Conservation (phyloP, 2,888 invertebrate species). For the Andrena bicolor region DNA sequence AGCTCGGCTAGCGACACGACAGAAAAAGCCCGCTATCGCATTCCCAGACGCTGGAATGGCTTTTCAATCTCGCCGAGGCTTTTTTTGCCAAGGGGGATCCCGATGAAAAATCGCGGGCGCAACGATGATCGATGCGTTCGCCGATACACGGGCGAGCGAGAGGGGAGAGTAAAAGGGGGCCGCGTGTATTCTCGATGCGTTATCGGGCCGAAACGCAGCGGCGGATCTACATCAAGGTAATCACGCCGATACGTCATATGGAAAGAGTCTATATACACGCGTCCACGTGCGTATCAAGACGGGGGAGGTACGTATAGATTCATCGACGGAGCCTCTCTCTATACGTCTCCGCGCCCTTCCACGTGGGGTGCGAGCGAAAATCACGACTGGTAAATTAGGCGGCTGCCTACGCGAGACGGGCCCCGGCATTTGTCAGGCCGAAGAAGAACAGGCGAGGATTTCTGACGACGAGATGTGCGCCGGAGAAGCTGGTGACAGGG, state of each 20-base stretch:
- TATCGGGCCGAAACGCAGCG: conserved; percentile 63
- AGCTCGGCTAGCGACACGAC: neutral
- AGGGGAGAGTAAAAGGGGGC: conserved; percentile 51
- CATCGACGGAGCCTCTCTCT: conserved; percentile 55
- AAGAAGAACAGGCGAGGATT: conserved; percentile 28
- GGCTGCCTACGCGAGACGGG: conserved; percentile 68
- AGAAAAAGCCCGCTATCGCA: conserved; percentile 60
- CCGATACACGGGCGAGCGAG: conserved; percentile 59
- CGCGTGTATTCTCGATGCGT: conserved; percentile 66
- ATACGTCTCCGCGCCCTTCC: conserved; percentile 35
- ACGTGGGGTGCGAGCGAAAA: conserved; percentile 66
- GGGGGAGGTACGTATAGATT: conserved; percentile 54
- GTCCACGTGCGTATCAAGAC: neutral
- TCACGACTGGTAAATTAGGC: conserved; percentile 78
- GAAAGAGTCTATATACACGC: conserved; percentile 57
- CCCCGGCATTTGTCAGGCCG: conserved; percentile 76
- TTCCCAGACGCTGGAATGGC: conserved; percentile 70
- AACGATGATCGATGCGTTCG: conserved; percentile 72
- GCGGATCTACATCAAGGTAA: conserved; percentile 78
- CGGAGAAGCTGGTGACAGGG: neutral
- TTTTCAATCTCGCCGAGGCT: conserved; percentile 70
- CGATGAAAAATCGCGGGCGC: conserved; percentile 72
- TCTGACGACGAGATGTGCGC: conserved; percentile 7
- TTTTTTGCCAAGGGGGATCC: conserved; percentile 46
- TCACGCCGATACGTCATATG: conserved; percentile 79